phyloP scores from a whole-genome alignment of 92 coral and sea anemone genomes.

The Porites lobata region DNA sequence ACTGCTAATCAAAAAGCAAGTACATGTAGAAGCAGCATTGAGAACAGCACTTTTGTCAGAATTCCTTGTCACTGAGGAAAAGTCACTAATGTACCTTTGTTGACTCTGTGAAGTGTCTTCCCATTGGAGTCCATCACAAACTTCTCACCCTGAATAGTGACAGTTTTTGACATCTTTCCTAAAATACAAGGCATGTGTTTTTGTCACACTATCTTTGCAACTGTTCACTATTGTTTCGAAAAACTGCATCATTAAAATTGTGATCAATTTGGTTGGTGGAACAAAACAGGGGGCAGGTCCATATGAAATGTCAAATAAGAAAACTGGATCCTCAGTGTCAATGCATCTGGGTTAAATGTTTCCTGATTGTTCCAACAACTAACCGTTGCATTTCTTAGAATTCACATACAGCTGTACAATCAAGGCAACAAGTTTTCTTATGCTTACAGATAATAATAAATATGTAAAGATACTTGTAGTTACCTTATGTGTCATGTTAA shows the following conservation, averaged over 20 bases:
- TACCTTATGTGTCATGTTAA: too few relatives aligned
- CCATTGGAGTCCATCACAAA: constrained; percentile 77
- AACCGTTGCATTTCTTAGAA: too few relatives aligned
- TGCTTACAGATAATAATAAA: too few relatives aligned
- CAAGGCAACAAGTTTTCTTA: too few relatives aligned
- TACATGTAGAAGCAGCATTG: too few relatives aligned
- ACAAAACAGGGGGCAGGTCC: neutral
- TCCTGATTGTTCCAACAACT: too few relatives aligned
- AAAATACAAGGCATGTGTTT: neutral
- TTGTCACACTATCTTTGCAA: neutral
- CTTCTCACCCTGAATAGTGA: constrained; percentile 79
- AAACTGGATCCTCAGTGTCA: too few relatives aligned
- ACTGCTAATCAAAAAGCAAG: too few relatives aligned
- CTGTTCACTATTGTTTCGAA: neutral
- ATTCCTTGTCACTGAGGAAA: neutral
- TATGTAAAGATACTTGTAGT: too few relatives aligned
- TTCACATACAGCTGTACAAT: too few relatives aligned
- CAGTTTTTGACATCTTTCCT: constrained; percentile 66
- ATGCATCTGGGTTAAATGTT: too few relatives aligned
- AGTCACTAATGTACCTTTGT: constrained; percentile 25
- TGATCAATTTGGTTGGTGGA: neutral
- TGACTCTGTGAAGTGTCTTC: constrained; percentile 77
- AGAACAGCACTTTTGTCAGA: neutral
- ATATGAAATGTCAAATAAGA: too few relatives aligned
- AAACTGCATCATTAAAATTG: neutral